Evolutionary conservation across 2,797 vertebrate species (phyloP), one percentile per base, ranked within the genome.

Genomic region (Falco rusticolus): DNA sequence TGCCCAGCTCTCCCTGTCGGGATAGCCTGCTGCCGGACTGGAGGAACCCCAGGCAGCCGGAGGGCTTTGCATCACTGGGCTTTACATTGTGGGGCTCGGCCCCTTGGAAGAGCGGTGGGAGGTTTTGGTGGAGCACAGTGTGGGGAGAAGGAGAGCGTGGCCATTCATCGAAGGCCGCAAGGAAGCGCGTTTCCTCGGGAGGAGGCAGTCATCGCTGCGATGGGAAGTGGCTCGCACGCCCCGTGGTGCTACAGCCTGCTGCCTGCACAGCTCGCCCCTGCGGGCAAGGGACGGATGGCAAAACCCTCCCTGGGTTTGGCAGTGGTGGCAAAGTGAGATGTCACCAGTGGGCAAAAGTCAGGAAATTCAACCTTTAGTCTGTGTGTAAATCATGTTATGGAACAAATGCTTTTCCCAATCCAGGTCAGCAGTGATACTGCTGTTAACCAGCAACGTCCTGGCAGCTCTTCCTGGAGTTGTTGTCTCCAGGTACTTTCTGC

Each of bases 401-500:
- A 95, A 84, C 71, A 56, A 91, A 64, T 0, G 1, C 68, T 92
- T 78, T 71, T 82, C 74, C 77, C 81, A 80, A 20, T 80, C 63
- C 90, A 92, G 96, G 92, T 95, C 93, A 89, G 75, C 41, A 63
- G 76, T 1, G 1, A 82, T 92, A 54, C 37, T 85, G 66, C 59
- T 72, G 66, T 71, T 84, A 86, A 80, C 69, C 86, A 87, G 65
- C 80, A 64, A 56, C 20, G 26, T 74, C 56, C 91, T 77, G 66
- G 53, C 16, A 0, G 59, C 63, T 53, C 59, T 84, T 81, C 47
- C 60, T n/a, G 39, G 50, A 28, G 43, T 48, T 51, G 37, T 45
- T 75, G 63, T 91, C 45, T 87, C 53, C 66, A 90, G 74, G 85
- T 95, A n/a, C 53, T 81, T 93, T 94, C 81, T 68, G 78, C 41